Conservation (phyloP, 2,888 invertebrate species). For the Ethmia dodecea region DNA sequence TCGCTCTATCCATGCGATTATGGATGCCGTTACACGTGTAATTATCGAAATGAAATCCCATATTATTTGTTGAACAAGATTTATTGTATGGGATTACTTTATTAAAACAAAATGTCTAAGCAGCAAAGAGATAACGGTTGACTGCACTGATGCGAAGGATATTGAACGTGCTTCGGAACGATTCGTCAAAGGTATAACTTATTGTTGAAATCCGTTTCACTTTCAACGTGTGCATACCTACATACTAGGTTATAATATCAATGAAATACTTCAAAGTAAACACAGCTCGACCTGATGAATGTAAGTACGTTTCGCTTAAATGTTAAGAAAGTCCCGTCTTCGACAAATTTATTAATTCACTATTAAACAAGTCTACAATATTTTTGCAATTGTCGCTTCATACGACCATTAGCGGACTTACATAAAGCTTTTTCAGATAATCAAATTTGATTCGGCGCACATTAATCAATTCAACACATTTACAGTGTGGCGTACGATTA, state of each 20-base stretch:
- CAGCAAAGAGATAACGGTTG: slow-evolving; percentile 5
- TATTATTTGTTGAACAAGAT: slow-evolving; percentile 46
- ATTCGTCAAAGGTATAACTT: slow-evolving; percentile 7
- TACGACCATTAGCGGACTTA: slow-evolving; percentile 5
- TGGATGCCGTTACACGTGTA: slow-evolving; percentile 41
- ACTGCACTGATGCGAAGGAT: slow-evolving; percentile 6
- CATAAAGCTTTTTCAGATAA: slow-evolving; percentile 52
- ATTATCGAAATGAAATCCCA: slow-evolving; percentile 50
- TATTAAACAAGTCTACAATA: slow-evolving; percentile 14
- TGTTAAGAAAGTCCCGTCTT: slow-evolving; percentile 47
- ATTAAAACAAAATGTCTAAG: too few species aligned
- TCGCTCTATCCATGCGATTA: slow-evolving; percentile 15
- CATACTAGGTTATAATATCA: too few species aligned
- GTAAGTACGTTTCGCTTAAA: slow-evolving; percentile 33
- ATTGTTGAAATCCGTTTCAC: slow-evolving; percentile 11
- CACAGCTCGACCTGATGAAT: too few species aligned
- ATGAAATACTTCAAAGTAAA: too few species aligned
- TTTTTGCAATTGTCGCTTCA: slow-evolving; percentile 25
- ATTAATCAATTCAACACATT: slow-evolving; percentile 72
- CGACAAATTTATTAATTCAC: slow-evolving; percentile 44
- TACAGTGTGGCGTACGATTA: slow-evolving; percentile 51
- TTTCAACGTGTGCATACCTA: slow-evolving; percentile 3
- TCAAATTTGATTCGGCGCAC: slow-evolving; percentile 58
- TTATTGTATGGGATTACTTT: too few species aligned
- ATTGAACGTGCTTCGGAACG: slow-evolving; percentile 3